Evolutionary conservation across 2,797 vertebrate species (phyloP), one percentile per base, ranked within the genome.

Genomic region (Parotocinclus haroldoi): DNA sequence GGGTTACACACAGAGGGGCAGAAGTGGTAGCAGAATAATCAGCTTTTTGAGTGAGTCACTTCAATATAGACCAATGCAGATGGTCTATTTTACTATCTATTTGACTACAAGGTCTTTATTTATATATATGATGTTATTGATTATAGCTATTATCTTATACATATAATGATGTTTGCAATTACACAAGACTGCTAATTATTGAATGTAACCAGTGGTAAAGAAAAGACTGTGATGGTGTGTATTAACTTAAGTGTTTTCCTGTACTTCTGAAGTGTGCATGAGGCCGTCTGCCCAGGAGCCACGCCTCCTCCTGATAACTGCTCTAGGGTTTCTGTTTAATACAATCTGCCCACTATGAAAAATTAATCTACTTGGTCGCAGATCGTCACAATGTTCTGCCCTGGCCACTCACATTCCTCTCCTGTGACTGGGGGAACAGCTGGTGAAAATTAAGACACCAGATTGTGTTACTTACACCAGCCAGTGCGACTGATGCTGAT

Each of bases 381-480:
- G 87, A 86, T 88, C 83, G 87, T 88, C 82, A 86, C 88, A 86
- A 88, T 89, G 88, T 86, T 76, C 51, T 63, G 76, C 63, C 42
- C 73, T 4, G 60, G 55, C 61, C 79, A 63, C 66, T 80, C 81
- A 53, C 42, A 12, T 66, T 73, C 75, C 80, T 80, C 85, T 87
- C 85, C 81, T 75, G 79, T 81, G 85, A 82, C 72, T 50, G 76
- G 58, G 79, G 63, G 76, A 86, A 87, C 90, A 90, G 86, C 89
- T 91, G 90, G 85, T 89, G 78, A 85, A 88, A 89, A 90, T 89
- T 87, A 72, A 90, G 87, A 87, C 83, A 81, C 83, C 89, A 91
- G 87, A 88, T 88, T 90, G 88, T 83, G 87, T 89, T 88, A 89
- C 86, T 91, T 87, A 90, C 83, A 86, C 79, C 69, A 73, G 71